These are phyloP conservation scores for Trichechus manatus DNA, from an alignment of 2,113 vertebrate species.

Conservation along the genomic window DNA sequence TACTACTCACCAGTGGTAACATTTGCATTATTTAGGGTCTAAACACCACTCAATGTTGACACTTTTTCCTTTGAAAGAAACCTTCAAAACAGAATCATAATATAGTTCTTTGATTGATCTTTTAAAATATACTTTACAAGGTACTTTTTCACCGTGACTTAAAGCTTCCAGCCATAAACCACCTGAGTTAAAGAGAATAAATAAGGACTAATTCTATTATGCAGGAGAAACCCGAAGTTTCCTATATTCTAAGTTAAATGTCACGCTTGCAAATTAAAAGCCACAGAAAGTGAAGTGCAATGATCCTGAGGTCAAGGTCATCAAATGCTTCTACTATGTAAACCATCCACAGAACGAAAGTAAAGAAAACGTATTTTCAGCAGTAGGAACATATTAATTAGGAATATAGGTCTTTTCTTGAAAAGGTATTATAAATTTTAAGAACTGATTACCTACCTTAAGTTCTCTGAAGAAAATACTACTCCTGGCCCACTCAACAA, in stretches of 20 bases:
- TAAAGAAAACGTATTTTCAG: background rate
- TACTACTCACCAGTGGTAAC: background rate
- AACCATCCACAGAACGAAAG: background rate
- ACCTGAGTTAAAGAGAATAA: background rate
- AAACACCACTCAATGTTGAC: background rate
- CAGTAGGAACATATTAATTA: background rate
- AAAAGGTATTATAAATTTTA: background rate
- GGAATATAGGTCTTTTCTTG: background rate
- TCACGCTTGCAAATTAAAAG: background rate
- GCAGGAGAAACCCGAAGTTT: background rate
- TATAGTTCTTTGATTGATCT: background rate
- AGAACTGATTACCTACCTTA: constrained; percentile 91
- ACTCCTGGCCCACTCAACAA: constrained; percentile 99
- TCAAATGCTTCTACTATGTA: background rate
- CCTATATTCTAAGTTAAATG: background rate
- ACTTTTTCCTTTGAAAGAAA: constrained; percentile 10
- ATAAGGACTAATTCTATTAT: background rate
- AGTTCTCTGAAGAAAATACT: constrained; percentile 99
- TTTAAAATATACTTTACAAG: background rate
- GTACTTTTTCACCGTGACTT: background rate
- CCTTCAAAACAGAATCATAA: background rate
- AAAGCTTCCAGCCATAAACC: background rate
- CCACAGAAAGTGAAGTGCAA: background rate
- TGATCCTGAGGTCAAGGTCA: background rate
- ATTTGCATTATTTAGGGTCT: constrained; percentile 24